phyloP scores from a whole-genome alignment of 2,888 invertebrate genomes.

The Clepsis dumicolana region DNA sequence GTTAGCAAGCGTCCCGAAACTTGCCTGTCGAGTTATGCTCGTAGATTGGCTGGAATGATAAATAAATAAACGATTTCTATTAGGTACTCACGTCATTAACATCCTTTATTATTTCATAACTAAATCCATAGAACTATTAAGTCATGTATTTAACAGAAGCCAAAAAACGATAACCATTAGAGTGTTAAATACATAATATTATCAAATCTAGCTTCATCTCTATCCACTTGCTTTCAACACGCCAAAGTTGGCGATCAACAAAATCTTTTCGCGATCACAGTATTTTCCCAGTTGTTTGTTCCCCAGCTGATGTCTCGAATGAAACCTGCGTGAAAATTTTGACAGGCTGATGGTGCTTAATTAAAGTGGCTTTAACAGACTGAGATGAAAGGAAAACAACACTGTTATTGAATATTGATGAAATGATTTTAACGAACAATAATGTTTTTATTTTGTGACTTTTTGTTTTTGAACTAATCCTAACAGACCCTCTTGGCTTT shows the following conservation, averaged over 20 bases:
- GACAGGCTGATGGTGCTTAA: constrained; percentile 41
- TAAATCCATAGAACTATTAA: too few species aligned
- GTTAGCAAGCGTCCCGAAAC: neutral
- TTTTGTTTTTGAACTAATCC: constrained; percentile 13
- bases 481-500: neutral
- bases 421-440: constrained; percentile 36
- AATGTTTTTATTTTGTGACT: constrained; percentile 31
- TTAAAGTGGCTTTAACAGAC: constrained; percentile 42
- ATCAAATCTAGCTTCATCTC: neutral
- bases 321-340: constrained; percentile 36
- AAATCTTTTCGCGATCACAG: constrained; percentile 13
- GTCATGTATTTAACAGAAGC: too few species aligned
- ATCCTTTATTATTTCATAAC: neutral
- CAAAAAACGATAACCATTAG: neutral
- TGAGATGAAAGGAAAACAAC: constrained; percentile 43
- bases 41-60: neutral
- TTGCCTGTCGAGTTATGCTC: neutral
- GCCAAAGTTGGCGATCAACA: neutral
- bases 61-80: neutral
- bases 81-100: neutral
- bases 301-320: constrained; percentile 5
- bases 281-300: constrained; percentile 34
- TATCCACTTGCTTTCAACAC: neutral
- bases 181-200: neutral
- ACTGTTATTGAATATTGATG: constrained; percentile 35